phyloP scores from a whole-genome alignment of 2,113 vertebrate genomes.

The Paradoxurus hermaphroditus region DNA sequence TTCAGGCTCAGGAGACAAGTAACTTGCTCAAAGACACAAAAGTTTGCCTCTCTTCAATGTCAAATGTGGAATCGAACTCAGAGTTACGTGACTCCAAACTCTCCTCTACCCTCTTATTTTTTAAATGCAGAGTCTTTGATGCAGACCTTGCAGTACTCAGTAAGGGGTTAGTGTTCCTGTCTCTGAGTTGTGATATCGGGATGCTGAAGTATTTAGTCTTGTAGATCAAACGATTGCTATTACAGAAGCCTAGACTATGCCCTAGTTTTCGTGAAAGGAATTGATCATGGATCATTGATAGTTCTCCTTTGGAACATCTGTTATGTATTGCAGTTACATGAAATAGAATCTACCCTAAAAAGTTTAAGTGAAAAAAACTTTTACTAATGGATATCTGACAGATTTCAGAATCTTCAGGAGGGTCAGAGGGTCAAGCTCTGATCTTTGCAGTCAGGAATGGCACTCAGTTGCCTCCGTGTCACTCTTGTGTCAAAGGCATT shows the following conservation, averaged over 20 bases:
- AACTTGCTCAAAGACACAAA: not conserved
- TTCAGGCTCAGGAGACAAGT: not conserved
- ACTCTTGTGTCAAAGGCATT: not conserved
- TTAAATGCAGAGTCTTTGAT: not conserved
- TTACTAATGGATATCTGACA: not conserved
- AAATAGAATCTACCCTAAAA: not conserved
- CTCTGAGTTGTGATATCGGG: not conserved
- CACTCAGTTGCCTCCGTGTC: not conserved
- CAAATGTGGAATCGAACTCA: not conserved
- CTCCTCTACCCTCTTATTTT: accelerated
- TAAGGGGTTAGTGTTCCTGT: not conserved
- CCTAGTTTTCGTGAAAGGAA: not conserved
- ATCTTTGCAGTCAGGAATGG: not conserved
- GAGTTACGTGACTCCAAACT: not conserved
- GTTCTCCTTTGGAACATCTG: not conserved
- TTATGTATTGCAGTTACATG: not conserved
- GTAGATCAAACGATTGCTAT: not conserved
- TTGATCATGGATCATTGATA: not conserved
- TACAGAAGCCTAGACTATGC: not conserved
- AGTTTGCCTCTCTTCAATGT: not conserved
- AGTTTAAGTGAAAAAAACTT: not conserved
- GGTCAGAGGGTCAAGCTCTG: not conserved
- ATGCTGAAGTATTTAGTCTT: not conserved
- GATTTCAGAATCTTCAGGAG: not conserved
- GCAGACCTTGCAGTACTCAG: not conserved